These are phyloP conservation scores for Onychostoma macrolepis DNA, from an alignment of 2,113 vertebrate genomes.

Conservation along the genomic window DNA sequence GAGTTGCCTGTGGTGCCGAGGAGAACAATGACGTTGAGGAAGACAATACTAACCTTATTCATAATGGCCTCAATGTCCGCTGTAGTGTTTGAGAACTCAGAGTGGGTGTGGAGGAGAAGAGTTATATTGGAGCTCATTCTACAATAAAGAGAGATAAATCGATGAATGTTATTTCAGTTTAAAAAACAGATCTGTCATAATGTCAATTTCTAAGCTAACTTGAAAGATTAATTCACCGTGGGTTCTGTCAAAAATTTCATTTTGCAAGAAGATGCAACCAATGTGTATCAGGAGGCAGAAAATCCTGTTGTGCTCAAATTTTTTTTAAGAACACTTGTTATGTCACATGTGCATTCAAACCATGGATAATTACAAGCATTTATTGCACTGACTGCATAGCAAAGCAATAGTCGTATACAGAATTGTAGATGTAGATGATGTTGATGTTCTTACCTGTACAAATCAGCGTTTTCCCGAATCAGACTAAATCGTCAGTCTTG, in stretches of 20 bases:
- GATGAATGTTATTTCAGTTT: neutral
- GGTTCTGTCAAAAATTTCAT: neutral
- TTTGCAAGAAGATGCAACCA: neutral
- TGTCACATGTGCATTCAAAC: neutral
- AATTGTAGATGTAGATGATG: neutral
- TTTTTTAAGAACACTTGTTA: neutral
- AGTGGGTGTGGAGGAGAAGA: neutral
- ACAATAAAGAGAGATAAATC: neutral
- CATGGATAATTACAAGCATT: no score
- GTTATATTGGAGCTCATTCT: conserved; percentile 58
- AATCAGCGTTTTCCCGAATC: neutral
- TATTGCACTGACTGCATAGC: neutral
- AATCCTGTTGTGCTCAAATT: neutral
- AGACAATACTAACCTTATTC: conserved; percentile 62
- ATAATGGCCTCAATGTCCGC: conserved; percentile 66
- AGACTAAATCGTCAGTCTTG: neutral
- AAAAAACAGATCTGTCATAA: neutral
- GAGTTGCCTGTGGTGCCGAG: conserved; percentile 72
- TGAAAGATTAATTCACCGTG: neutral
- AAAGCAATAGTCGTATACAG: neutral
- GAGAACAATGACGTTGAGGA: conserved; percentile 72
- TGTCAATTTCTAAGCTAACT: neutral
- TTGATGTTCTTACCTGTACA: neutral
- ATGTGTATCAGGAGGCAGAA: neutral
- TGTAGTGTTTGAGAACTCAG: neutral